phyloP scores from a whole-genome alignment of 2,888 invertebrate genomes.

The Aphodius granarius region DNA sequence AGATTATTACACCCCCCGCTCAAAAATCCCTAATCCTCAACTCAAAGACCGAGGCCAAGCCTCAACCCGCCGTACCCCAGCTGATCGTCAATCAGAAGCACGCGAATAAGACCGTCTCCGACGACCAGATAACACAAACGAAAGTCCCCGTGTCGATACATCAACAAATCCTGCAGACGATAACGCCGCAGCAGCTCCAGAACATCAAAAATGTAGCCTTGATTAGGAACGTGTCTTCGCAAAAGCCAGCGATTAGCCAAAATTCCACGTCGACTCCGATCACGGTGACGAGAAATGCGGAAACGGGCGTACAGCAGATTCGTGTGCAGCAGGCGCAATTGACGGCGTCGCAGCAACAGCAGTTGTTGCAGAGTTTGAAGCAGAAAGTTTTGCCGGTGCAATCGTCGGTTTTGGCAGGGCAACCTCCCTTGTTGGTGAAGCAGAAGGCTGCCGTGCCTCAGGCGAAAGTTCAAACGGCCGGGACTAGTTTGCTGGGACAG shows the following conservation, averaged over 20 bases:
- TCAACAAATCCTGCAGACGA: constrained; percentile 49
- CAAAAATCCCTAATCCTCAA: constrained; percentile 56
- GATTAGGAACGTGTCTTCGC: constrained; percentile 40
- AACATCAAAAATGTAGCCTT: constrained; percentile 51
- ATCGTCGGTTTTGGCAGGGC: constrained; percentile 44
- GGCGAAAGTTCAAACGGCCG: constrained; percentile 45
- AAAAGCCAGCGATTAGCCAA: constrained; percentile 31
- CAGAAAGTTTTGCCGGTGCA: constrained; percentile 49
- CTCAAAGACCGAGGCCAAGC: constrained; percentile 43
- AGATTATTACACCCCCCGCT: constrained; percentile 50
- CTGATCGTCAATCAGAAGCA: constrained; percentile 44
- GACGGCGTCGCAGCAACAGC: constrained; percentile 53
- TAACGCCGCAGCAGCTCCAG: constrained; percentile 49
- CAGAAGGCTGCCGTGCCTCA: constrained; percentile 55
- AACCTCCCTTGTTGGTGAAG: constrained; percentile 56
- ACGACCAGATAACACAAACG: constrained; percentile 31
- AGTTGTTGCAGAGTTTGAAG: constrained; percentile 54
- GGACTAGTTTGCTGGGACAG: constrained; percentile 43
- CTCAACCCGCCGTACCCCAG: constrained; percentile 47
- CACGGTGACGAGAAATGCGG: constrained; percentile 21
- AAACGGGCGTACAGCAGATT: constrained; percentile 28
- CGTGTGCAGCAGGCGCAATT: constrained; percentile 37
- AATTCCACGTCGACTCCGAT: constrained; percentile 16
- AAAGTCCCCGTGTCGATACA: constrained; percentile 37
- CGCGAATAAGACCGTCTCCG: constrained; percentile 30